Evolutionary conservation across 2,888 invertebrate genomes (phyloP).

Genomic region (Seladonia tumulorum): DNA sequence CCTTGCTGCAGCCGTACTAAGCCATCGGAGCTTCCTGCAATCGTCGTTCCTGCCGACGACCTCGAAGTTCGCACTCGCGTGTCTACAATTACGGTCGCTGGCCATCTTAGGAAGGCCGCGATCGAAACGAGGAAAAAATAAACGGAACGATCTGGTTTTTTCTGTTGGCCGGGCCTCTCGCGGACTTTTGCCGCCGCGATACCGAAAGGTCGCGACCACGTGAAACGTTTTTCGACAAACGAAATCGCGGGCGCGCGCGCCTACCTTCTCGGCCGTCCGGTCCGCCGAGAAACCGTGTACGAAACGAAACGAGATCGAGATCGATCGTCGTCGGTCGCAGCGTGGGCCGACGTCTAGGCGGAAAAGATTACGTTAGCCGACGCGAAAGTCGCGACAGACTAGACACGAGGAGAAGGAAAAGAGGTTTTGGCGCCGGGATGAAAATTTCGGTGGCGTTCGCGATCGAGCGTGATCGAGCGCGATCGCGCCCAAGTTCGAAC

Average conservation of each 20-base stretch:
- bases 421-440: background rate
- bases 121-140: conserved; percentile 30
- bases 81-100: conserved; percentile 65
- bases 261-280: background rate
- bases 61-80: conserved; percentile 60
- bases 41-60: conserved; percentile 61
- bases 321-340: conserved; percentile 2
- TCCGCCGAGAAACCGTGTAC: background rate
- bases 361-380: conserved; percentile 18
- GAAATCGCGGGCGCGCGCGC: background rate
- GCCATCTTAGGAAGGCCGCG: conserved; percentile 70
- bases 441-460: conserved; percentile 6
- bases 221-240: background rate
- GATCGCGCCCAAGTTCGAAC: background rate
- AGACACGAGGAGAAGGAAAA: background rate
- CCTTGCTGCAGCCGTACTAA: conserved; percentile 56
- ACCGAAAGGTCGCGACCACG: background rate
- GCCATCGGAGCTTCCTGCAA: conserved; percentile 62
- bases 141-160: conserved; percentile 33
- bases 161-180: background rate
- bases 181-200: background rate
- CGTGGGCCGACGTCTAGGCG: conserved; percentile 32
- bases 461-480: background rate
- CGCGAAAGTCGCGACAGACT: background rate
- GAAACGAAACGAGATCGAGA: background rate